phyloP scores from a whole-genome alignment of 2,113 vertebrate species.

The Carassius carassius region DNA sequence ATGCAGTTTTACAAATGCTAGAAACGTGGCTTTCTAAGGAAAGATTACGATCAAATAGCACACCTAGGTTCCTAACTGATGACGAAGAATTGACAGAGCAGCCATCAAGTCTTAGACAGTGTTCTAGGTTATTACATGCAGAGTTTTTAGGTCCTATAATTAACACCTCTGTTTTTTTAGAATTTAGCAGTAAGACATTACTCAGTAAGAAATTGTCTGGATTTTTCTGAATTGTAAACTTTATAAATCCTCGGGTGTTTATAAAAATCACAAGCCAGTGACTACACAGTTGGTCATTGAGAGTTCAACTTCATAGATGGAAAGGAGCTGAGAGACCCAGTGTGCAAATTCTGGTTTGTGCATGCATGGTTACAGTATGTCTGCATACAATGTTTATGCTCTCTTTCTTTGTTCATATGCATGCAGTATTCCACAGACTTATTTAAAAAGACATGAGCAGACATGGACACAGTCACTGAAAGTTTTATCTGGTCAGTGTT shows the following conservation, averaged over 20 bases:
- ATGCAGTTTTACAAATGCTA: too few relatives aligned
- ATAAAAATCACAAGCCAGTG: background rate
- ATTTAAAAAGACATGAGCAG: background rate
- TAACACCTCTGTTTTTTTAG: too few relatives aligned
- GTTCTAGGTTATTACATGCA: too few relatives aligned
- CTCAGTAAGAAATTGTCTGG: too few relatives aligned
- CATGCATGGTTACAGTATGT: conserved; percentile 1
- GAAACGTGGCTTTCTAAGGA: too few relatives aligned
- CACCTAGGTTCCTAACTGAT: too few relatives aligned
- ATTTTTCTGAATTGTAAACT: background rate
- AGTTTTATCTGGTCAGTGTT: background rate
- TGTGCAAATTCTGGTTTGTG: conserved; percentile 31
- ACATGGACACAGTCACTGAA: background rate
- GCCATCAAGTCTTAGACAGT: too few relatives aligned
- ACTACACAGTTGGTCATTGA: background rate
- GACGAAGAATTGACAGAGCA: too few relatives aligned
- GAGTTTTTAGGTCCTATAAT: too few relatives aligned
- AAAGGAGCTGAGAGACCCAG: background rate
- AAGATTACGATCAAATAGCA: too few relatives aligned
- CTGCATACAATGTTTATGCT: conserved; percentile 10
- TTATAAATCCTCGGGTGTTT: background rate
- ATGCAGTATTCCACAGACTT: background rate
- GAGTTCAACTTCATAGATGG: background rate
- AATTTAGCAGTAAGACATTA: too few relatives aligned
- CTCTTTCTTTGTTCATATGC: conserved; percentile 40